phyloP scores from a whole-genome alignment of 1,140 invertebrate species.

The Asobara japonica region DNA sequence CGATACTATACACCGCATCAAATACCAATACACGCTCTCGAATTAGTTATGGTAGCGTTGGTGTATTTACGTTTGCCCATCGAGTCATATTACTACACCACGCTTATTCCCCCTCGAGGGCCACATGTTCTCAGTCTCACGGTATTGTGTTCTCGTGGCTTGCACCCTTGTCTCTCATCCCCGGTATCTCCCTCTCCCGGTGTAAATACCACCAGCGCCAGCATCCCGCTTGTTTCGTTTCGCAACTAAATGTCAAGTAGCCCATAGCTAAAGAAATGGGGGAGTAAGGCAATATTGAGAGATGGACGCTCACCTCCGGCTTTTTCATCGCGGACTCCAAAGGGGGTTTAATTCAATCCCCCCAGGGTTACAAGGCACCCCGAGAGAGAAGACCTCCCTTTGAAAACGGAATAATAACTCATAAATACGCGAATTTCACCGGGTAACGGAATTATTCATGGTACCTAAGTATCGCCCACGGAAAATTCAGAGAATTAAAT shows the following conservation, averaged over 20 bases:
- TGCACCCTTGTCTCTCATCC: not conserved
- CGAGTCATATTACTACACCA: constrained; percentile 51
- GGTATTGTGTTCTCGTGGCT: constrained; percentile 52
- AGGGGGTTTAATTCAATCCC: constrained; percentile 57
- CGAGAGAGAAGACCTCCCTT: not conserved
- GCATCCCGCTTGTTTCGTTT: constrained; percentile 16
- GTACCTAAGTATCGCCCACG: too few species aligned
- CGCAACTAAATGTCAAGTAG: constrained; percentile 62
- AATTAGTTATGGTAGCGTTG: constrained; percentile 55
- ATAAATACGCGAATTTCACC: constrained; percentile 6
- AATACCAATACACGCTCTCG: constrained; percentile 50
- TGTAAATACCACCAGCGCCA: constrained; percentile 50
- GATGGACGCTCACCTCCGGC: constrained; percentile 14
- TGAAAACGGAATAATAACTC: constrained; percentile 24
- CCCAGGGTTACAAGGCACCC: not conserved
- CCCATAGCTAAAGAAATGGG: constrained; percentile 26
- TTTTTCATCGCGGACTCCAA: not conserved
- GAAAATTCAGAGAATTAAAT: too few species aligned
- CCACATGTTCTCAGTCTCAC: constrained; percentile 59
- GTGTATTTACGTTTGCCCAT: constrained; percentile 50
- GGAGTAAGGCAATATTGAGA: not conserved
- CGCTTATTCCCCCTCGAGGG: constrained; percentile 31
- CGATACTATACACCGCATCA: constrained; percentile 31
- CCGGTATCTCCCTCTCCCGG: constrained; percentile 31
- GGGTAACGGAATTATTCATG: not conserved